Percentiles rank a stretch among this genome's conserved stretches.
phyloP scores from a whole-genome alignment of 2,113 vertebrate genomes.

The Channa argus region DNA sequence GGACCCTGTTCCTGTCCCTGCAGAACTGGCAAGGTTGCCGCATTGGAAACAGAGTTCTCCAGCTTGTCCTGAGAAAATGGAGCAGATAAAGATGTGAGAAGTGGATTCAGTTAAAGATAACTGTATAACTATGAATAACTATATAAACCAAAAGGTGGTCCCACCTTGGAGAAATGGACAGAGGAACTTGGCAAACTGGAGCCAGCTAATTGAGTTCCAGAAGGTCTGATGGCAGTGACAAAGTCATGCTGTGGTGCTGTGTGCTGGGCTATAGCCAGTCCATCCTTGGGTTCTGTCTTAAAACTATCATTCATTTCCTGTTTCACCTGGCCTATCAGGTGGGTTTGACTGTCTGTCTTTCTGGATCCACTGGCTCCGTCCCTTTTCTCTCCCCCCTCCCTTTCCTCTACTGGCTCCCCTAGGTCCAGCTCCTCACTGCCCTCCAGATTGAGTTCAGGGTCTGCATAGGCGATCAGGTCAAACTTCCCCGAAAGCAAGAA shows the following conservation, averaged over 20 bases:
- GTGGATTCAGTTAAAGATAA: too few species aligned
- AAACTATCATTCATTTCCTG: constrained; percentile 46
- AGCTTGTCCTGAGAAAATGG: constrained; percentile 32
- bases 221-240: background rate
- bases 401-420: constrained; percentile 88
- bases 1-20: constrained; percentile 41
- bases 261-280: background rate
- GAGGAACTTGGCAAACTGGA: background rate
- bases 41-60: constrained; percentile 33
- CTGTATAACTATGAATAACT: too few species aligned
- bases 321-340: constrained; percentile 47
- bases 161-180: constrained; percentile 42
- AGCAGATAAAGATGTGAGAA: too few species aligned
- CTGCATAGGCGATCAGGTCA: constrained; percentile 96
- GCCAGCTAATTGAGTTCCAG: background rate
- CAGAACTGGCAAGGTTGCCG: background rate
- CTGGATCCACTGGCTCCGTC: background rate
- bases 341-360: background rate
- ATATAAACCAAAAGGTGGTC: too few species aligned
- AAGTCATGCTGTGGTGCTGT: background rate
- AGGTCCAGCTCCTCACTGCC: constrained; percentile 96
- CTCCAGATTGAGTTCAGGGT: constrained; percentile 93
- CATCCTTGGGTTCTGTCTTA: constrained; percentile 10
- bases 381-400: constrained; percentile 67
- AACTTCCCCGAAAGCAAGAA: constrained; percentile 94